Percentiles rank a stretch among this genome's conserved stretches.
phyloP scores from a whole-genome alignment of 2,888 invertebrate genomes.

The Sturmia bella region DNA sequence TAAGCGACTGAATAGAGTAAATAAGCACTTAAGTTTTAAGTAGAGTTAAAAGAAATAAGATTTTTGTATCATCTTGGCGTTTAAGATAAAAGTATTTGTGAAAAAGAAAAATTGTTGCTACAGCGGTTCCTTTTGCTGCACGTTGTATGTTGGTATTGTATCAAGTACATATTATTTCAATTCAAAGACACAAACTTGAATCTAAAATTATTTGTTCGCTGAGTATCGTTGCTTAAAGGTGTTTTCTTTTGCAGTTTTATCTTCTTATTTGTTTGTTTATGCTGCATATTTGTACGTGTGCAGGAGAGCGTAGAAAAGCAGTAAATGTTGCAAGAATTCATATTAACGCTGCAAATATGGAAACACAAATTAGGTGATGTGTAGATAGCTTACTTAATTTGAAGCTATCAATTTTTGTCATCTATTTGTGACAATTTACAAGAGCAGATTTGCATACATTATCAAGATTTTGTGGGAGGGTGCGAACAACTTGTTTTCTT shows the following conservation, averaged over 20 bases:
- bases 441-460: not conserved
- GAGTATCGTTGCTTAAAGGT: slow-evolving; percentile 43
- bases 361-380: slow-evolving; percentile 59
- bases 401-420: slow-evolving; percentile 49
- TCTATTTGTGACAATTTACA: slow-evolving; percentile 27
- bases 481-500: too few species aligned
- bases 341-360: slow-evolving; percentile 48
- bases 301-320: slow-evolving; percentile 51
- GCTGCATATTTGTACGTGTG: slow-evolving; percentile 30
- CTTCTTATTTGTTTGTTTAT: not conserved
- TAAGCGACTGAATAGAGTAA: slow-evolving; percentile 46
- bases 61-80: slow-evolving; percentile 46
- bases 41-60: slow-evolving; percentile 62
- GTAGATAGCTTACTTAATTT: slow-evolving; percentile 57
- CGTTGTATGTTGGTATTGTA: not conserved
- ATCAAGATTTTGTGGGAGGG: not conserved
- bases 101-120: slow-evolving; percentile 19
- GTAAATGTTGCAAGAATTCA: slow-evolving; percentile 50
- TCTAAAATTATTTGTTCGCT: slow-evolving; percentile 61
- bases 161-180: slow-evolving; percentile 2
- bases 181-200: slow-evolving; percentile 25
- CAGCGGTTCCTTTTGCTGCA: not conserved
- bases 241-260: not conserved
- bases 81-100: slow-evolving; percentile 40
- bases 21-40: slow-evolving; percentile 64